These are phyloP conservation scores for Bufotes viridis DNA, from an alignment of 2,797 vertebrate species.

Conservation along the genomic window DNA sequence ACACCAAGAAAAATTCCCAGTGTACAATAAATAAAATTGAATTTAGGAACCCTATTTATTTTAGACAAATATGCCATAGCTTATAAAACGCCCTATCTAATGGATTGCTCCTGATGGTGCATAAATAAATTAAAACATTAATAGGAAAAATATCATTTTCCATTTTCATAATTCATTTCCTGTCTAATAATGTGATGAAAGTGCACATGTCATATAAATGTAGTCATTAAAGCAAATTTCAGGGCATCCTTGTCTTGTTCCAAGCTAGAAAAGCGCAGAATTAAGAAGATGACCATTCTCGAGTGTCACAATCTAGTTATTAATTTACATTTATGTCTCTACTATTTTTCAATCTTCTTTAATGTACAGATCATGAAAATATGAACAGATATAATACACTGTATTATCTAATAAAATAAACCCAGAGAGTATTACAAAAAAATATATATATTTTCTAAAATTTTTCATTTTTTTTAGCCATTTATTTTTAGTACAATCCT, in stretches of 20 bases:
- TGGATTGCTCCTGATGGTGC: slow-evolving; percentile 71
- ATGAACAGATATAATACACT: neutral
- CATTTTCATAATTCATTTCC: slow-evolving; percentile 61
- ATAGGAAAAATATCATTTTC: slow-evolving; percentile 67
- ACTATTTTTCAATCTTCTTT: neutral
- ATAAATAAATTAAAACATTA: slow-evolving; percentile 73
- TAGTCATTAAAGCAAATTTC: slow-evolving; percentile 37
- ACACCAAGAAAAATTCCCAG: slow-evolving; percentile 73
- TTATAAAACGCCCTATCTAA: slow-evolving; percentile 77
- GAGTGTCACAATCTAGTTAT: neutral
- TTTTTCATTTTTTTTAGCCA: no score
- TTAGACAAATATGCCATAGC: slow-evolving; percentile 75
- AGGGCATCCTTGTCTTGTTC: slow-evolving; percentile 7
- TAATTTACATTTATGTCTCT: neutral
- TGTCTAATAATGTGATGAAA: slow-evolving; percentile 57
- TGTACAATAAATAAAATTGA: slow-evolving; percentile 79
- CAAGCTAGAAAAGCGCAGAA: neutral
- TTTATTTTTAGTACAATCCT: no score
- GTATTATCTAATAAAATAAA: neutral
- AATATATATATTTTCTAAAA: no score
- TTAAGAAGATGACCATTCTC: neutral
- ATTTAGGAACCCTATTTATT: slow-evolving; percentile 74
- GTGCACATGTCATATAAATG: slow-evolving; percentile 32
- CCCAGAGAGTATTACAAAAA: neutral
- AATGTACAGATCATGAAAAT: neutral